Conservation (phyloP, 37 sponge, comb jelly and placozoan species). For the Spongia lamella region DNA sequence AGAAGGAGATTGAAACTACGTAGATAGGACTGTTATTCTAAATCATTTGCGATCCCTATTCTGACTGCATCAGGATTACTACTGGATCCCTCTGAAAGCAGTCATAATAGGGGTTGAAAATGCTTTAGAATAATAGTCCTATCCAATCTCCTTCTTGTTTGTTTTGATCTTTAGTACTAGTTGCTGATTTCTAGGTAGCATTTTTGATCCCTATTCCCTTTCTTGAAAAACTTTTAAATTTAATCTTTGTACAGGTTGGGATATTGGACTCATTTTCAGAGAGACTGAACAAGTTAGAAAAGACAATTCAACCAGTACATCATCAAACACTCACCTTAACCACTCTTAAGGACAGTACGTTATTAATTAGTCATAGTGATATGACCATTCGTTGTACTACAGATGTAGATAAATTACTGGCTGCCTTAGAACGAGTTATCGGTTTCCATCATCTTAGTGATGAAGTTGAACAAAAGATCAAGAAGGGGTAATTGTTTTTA, state of each 20-base stretch:
- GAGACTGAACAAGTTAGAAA: constrained; percentile 79
- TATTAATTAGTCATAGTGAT: neutral
- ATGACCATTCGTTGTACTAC: neutral
- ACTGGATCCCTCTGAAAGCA: too few relatives aligned
- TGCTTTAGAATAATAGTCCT: too few relatives aligned
- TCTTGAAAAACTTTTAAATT: too few relatives aligned
- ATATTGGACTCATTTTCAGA: constrained; percentile 86
- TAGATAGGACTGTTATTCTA: too few relatives aligned
- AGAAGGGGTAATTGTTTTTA: constrained; percentile 50
- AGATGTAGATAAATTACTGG: constrained; percentile 80
- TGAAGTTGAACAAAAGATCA: constrained; percentile 74
- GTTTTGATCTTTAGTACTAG: too few relatives aligned
- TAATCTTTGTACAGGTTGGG: constrained; percentile 39
- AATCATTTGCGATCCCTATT: too few relatives aligned
- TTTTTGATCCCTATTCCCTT: too few relatives aligned
- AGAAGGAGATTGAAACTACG: too few relatives aligned
- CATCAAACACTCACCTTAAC: constrained; percentile 71
- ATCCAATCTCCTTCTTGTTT: too few relatives aligned
- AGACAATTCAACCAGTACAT: constrained; percentile 85
- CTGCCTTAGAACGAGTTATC: constrained; percentile 64
- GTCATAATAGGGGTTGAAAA: too few relatives aligned
- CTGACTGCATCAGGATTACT: too few relatives aligned
- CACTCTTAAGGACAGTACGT: constrained; percentile 79
- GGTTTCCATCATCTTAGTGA: constrained; percentile 74
- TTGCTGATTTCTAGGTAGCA: too few relatives aligned